A percentile compares a stretch with the other conserved stretches of the same genome.
phyloP scores from a whole-genome alignment of 2,888 invertebrate genomes.

The Achlya flavicornis region DNA sequence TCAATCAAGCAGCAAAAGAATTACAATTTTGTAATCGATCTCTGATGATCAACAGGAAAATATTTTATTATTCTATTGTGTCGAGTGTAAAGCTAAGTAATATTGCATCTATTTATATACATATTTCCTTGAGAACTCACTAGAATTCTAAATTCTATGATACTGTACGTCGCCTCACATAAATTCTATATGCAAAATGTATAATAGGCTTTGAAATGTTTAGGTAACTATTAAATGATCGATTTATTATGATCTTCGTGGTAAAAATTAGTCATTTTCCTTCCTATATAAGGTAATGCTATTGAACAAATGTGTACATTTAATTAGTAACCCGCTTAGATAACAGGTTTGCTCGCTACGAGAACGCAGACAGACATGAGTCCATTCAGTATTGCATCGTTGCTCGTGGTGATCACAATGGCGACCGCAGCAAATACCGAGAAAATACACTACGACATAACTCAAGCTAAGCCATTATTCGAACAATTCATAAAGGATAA shows the following conservation, averaged over 20 bases:
- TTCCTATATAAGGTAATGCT: background rate
- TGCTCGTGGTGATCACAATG: conserved; percentile 1
- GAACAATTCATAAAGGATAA: conserved; percentile 39
- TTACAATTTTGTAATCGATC: no score
- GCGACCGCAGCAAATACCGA: background rate
- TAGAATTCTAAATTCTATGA: background rate
- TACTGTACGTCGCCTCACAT: background rate
- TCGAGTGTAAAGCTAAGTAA: background rate
- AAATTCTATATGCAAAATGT: background rate
- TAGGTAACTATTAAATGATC: background rate
- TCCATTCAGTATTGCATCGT: background rate
- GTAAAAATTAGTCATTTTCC: background rate
- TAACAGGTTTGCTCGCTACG: background rate
- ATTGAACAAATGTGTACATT: background rate
- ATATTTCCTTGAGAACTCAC: no score
- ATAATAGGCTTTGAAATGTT: background rate
- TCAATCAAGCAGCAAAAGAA: no score
- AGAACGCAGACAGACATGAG: background rate
- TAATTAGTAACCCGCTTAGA: background rate
- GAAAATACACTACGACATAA: conserved; percentile 31
- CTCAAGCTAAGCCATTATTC: conserved; percentile 36
- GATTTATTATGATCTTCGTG: background rate
- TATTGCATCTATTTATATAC: background rate
- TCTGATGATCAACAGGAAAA: conserved; percentile 1
- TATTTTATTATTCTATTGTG: background rate